Evolutionary conservation across 2,888 invertebrate species (phyloP), one percentile per base, ranked within the genome.

Genomic region (Callyntrura guangdongensis): DNA sequence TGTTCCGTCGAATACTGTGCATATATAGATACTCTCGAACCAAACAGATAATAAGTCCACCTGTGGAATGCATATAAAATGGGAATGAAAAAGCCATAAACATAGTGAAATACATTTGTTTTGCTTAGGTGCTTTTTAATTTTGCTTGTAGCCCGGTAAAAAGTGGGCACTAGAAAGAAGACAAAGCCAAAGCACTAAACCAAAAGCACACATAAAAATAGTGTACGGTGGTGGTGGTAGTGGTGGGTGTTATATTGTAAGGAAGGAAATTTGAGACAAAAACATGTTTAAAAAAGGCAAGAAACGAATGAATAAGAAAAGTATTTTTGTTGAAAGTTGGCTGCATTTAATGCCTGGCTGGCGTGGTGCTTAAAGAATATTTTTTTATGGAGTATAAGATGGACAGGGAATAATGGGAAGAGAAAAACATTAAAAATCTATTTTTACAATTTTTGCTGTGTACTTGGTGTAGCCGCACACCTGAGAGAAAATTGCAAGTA

Each of bases 51-150:
- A 59, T 64, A 86, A 86, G 88, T 83, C 74, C 83, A 83, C 83
- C 74, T 89, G 82, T 83, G 89, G 83, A 89, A 89, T 89, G 82
- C 74, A 83, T 89, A 89, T 83, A 74, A 89, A 89, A 83, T 83
- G 27, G 61, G 27, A 49, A 83, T 83, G 83, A 83, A 77, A 89
- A 72, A 83, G 77, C 64, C 27, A 74, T 89, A 89, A 89, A 89
- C 20, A 74, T 20, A 82, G 47, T 67, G 53, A 69, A 81, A 69
- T 36, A 72, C 67, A 82, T 69, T 87, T 87, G 25, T 53, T 53
- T 77, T 53, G 72, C 45, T 56, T 2, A 36, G 56, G 79, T 79
- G 25, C 20, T 45, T 72, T 72, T 14, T 56, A 36, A 36, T 79
- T 79, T 79, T 25, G 79, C 79, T 47, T 74, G 47, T 47, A 20